Conservation (phyloP, 2,113 vertebrate genomes). For the Paramormyrops kingsleyae region DNA sequence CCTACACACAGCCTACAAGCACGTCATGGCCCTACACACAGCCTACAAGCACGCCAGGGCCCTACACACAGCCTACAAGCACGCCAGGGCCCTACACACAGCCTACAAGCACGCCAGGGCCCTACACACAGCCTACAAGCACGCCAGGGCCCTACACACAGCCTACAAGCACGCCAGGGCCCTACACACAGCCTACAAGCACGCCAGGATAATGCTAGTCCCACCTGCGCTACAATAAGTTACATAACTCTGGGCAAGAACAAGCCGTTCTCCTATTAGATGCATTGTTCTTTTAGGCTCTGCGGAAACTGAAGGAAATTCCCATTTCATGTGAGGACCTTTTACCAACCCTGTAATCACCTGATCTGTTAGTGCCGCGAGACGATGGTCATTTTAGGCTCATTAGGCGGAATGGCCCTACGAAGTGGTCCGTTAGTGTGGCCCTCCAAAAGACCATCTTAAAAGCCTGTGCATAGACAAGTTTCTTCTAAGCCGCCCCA, state of each 20-base stretch:
- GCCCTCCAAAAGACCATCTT: neutral
- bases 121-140: too few species aligned
- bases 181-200: too few species aligned
- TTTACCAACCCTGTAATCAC: neutral
- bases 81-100: too few species aligned
- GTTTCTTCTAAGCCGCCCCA: neutral
- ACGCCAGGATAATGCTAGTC: too few species aligned
- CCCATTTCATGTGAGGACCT: neutral
- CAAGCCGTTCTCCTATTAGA: neutral
- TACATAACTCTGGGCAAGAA: neutral
- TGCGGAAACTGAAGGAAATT: neutral
- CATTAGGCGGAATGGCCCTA: neutral
- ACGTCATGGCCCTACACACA: too few species aligned
- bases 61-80: too few species aligned
- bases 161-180: too few species aligned
- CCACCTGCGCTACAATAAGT: neutral
- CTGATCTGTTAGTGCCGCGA: neutral
- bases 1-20: too few species aligned
- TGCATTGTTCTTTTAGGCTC: neutral
- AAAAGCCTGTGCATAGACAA: neutral
- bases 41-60: too few species aligned
- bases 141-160: too few species aligned
- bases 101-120: too few species aligned
- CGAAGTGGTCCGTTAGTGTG: neutral
- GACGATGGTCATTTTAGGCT: neutral